Base-by-base conservation (phyloP, 2,113 vertebrate genomes). In the Haemorhous mexicanus region DNA sequence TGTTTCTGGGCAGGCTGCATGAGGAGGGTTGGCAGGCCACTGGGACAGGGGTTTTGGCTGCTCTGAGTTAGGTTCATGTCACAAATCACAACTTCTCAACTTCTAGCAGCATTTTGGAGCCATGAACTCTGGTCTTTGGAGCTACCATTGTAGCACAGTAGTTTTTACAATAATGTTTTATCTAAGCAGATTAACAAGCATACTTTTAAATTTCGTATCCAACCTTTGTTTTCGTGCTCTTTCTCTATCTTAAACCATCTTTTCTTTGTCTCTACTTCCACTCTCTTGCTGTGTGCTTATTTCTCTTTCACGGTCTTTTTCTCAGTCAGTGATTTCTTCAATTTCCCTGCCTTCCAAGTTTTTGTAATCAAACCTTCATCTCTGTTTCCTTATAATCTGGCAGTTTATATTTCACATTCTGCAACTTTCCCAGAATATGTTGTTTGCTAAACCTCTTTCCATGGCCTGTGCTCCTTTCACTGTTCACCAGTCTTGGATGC, bases 21-120 rank as follows among this genome's bases (percentile, higher is more conserved):
- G 47, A 72, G 33, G 33, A 63, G 39, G 13, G 19, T 7, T 74
- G 77, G 15, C 41, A 55, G 63, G 12, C 75, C 32, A 11, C 32
- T 33, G 37, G n/a, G n/a, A 28, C 24, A 27, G 21, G 39, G 9
- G 6, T 68, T 59, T 80, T 0, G 0, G 15, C 37, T 86, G 7
- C 43, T 66, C 37, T 41, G 26, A 30, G 30, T 0, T 1, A 56
- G 26, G 9, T 27, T 91, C 0, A 0, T 64, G 28, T 33, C 39
- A 20, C 61, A 55, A 39, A 13, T 77, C 33, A 27, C 33, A 46
- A 22, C 39, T 59, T 64, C 53, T 58, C 43, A 59, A 13, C 20
- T 68, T 68, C 14, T 7, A 33, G 24, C 12, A 67, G 7, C 11
- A 5, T 41, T 75, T n/a, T 62, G 50, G 23, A 39, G 37, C 43